Base-by-base conservation (phyloP, 92 coral and sea anemone genomes). In the Umimayanthus chanpuru region DNA sequence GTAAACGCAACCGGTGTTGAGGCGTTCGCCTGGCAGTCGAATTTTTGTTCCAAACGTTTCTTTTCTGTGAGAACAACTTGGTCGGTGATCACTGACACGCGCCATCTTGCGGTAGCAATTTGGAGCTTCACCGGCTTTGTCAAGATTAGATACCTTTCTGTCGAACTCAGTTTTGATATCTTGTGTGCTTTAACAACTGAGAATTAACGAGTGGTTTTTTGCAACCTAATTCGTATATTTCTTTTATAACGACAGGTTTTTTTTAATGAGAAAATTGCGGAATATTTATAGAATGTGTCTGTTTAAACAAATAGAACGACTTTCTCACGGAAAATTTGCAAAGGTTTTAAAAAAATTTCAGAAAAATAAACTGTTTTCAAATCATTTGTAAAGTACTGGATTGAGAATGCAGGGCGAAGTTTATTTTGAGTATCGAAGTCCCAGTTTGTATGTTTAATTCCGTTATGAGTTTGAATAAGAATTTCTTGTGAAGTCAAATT, bases 371-470 rank as follows among this genome's bases (percentile, higher is more conserved):
- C 43, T 15, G 47, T 68, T 82, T 68, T 82, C 25, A 41, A 43
- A 40, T 81, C 65, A 61, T 66, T 41, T 29, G 38, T 16, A 41
- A 83, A 83, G 44, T 32, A 40, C 86, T 70, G 40, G 85, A 32
- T 81, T 68, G n/a, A 20, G 39, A 41, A 43, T 68, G 43, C 18
- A 5, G 26, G 61, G 77, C 6, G 16, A 70, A 28, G 58, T 15
- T 67, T 83, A 83, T 83, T 83, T 83, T 83, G 78, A 83, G 67
- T 70, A 43, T 70, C 66, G 36, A 83, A 82, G 65, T 39, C 77
- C 18, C 56, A 47, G 65, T 82, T 82, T 66, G 30, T 82, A 15
- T 68, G 36, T 40, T 32, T 39, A 82, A 78, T 78, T 50, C 61
- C 36, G 41, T 43, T 66, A 41, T 28, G n/a, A 75, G 76, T 82